A percentile compares a stretch with the other conserved stretches of the same genome.
Conservation (phyloP, 2,888 invertebrate genomes). For the Cryptocephalus moraei region DNA sequence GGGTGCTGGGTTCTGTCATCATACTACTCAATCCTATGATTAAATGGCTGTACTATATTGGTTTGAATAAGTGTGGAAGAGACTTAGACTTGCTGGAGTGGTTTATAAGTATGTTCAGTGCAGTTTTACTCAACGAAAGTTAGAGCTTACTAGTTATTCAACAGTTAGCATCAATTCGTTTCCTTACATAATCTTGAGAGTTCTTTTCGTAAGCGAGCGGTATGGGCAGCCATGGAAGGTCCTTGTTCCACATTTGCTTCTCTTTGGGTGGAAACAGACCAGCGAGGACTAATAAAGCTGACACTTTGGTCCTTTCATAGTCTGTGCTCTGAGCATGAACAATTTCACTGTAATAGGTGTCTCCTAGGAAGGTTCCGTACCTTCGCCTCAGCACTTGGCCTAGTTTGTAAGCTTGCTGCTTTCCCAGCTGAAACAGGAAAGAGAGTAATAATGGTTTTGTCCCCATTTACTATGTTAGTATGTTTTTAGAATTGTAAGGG, state of each 20-base stretch:
- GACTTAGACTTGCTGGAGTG: no score
- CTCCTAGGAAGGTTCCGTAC: constrained; percentile 37
- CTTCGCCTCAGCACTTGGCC: constrained; percentile 34
- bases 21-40: no score
- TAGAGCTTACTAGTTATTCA: no score
- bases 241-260: constrained; percentile 39
- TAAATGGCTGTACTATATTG: no score
- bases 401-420: constrained; percentile 33
- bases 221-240: constrained; percentile 51
- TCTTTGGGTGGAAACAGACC: constrained; percentile 54
- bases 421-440: constrained; percentile 32
- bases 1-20: no score
- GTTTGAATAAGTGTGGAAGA: no score
- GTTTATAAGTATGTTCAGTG: no score
- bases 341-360: constrained; percentile 36
- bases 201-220: constrained; percentile 35
- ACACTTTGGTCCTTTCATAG: constrained; percentile 65
- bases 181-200: constrained; percentile 16
- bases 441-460: no score
- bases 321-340: constrained; percentile 51
- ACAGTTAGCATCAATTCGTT: not conserved
- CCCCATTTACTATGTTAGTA: no score
- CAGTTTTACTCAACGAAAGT: no score
- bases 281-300: constrained; percentile 58
- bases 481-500: no score